Base-by-base conservation (phyloP, 2,113 vertebrate species). In the Patagioenas fasciata region DNA sequence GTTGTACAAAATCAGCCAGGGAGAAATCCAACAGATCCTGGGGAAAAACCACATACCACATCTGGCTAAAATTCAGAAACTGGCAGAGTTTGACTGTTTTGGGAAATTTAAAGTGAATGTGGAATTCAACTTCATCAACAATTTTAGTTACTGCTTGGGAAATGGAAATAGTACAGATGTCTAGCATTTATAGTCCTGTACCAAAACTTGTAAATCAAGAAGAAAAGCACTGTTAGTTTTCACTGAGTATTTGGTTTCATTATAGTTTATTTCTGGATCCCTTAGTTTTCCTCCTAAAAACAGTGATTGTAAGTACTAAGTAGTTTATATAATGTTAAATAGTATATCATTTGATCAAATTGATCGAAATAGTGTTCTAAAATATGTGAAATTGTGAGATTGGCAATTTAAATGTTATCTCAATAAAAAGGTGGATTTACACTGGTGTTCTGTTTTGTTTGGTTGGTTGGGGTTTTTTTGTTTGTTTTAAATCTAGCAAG, bases 71-170 rank as follows among this genome's bases (percentile, higher is more conserved):
- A 96, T 94, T 92, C 89, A 96, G 62, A 79, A 88, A 85, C 72
- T 97, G 97, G 89, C 91, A 94, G 84, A 56, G 88, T 97, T 96
- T 95, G 91, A 92, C 38, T 90, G 70, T 82, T 96, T 94, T 95
- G 70, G 74, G 91, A 97, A 97, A 96, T 74, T 85, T 84, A 95
- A 97, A 97, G 87, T 96, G 85, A 95, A 95, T 95, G 60, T 94
- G 97, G 94, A 93, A 82, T 96, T 96, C 71, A 95, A 83, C 73
- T 95, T 97, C 87, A 91, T 95, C 92, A 92, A 96, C 88, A 95
- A 94, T 96, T 95, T 94, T 85, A 96, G 78, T 95, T 95, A 74
- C 88, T 95, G 71, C 89, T 94, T 85, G 38, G 56, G 83, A 97
- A 96, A 90, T 93, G 71, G 90, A 96, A 91, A 91, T 21, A 90